A percentile compares a stretch with the other conserved stretches of the same genome.
These are phyloP conservation scores for Leguminivora glycinivorella DNA, from an alignment of 1,140 invertebrate genomes.

Conservation along the genomic window DNA sequence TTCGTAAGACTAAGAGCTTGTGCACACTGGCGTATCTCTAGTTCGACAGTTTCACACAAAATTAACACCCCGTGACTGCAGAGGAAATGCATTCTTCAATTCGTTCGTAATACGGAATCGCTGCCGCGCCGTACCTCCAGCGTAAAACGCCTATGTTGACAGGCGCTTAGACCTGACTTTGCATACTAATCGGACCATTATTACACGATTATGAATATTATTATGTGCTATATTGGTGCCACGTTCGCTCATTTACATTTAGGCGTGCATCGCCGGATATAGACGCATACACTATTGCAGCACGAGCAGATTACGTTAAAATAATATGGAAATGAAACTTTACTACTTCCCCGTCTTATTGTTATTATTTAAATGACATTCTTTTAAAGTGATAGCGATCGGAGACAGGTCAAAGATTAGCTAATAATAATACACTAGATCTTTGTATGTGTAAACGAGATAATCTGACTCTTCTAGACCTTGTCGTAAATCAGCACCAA, in stretches of 20 bases:
- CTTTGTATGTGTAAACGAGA: background rate
- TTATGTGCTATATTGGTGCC: constrained; percentile 12
- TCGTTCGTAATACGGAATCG: too few species aligned
- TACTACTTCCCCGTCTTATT: background rate
- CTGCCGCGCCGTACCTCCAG: background rate
- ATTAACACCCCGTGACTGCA: background rate
- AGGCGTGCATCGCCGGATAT: constrained; percentile 13
- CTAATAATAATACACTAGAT: background rate
- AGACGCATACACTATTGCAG: background rate
- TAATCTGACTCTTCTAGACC: background rate
- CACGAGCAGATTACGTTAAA: background rate
- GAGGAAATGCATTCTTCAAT: background rate
- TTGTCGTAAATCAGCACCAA: too few species aligned
- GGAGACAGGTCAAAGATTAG: background rate
- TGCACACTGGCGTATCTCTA: background rate
- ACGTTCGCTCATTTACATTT: constrained; percentile 25
- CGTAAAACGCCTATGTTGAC: background rate
- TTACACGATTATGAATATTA: constrained; percentile 19
- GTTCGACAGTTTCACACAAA: background rate
- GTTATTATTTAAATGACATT: background rate
- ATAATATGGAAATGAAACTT: background rate
- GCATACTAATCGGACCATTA: constrained; percentile 19
- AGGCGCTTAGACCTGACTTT: constrained; percentile 6
- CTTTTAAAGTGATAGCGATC: background rate
- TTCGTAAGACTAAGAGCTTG: background rate